Evolutionary conservation across 2,888 invertebrate genomes (phyloP).

Genomic region (Coecobrya sp.): DNA sequence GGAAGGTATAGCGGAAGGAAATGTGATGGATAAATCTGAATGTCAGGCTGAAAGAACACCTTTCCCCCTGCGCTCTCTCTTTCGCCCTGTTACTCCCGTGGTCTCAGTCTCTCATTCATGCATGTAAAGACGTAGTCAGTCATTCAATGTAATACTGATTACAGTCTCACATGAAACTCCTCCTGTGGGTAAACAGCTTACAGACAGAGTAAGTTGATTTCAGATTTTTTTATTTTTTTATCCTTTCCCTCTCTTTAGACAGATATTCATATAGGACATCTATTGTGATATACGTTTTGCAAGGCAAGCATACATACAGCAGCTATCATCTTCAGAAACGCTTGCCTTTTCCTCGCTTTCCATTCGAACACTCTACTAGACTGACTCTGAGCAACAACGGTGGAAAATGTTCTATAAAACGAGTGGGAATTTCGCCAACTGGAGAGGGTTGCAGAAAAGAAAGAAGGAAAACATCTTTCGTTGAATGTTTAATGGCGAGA

Average conservation of each 20-base stretch:
- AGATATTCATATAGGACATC: neutral
- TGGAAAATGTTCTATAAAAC: slow-evolving; percentile 5
- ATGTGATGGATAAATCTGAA: slow-evolving; percentile 80
- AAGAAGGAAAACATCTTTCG: slow-evolving; percentile 24
- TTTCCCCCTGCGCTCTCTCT: neutral
- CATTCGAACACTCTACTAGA: neutral
- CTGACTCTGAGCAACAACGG: neutral
- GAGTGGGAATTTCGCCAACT: slow-evolving; percentile 74
- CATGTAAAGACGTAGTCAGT: slow-evolving; percentile 38
- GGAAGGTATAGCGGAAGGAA: slow-evolving; percentile 77
- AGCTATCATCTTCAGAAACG: neutral
- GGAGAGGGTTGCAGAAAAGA: slow-evolving; percentile 54
- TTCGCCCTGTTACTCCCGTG: neutral
- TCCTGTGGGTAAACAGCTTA: slow-evolving; percentile 72
- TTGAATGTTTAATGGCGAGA: slow-evolving; percentile 25
- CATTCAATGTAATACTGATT: slow-evolving; percentile 64
- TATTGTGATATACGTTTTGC: neutral
- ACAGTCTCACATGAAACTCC: slow-evolving; percentile 67
- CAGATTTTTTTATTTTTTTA: slow-evolving; percentile 57
- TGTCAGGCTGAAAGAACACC: slow-evolving; percentile 67
- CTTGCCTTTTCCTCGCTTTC: slow-evolving; percentile 37
- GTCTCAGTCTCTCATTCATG: slow-evolving; percentile 28
- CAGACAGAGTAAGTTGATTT: slow-evolving; percentile 54
- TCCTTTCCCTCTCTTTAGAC: slow-evolving; percentile 30
- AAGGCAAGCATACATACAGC: neutral